Base-by-base conservation (phyloP, 2,797 vertebrate genomes). In the Falco biarmicus region DNA sequence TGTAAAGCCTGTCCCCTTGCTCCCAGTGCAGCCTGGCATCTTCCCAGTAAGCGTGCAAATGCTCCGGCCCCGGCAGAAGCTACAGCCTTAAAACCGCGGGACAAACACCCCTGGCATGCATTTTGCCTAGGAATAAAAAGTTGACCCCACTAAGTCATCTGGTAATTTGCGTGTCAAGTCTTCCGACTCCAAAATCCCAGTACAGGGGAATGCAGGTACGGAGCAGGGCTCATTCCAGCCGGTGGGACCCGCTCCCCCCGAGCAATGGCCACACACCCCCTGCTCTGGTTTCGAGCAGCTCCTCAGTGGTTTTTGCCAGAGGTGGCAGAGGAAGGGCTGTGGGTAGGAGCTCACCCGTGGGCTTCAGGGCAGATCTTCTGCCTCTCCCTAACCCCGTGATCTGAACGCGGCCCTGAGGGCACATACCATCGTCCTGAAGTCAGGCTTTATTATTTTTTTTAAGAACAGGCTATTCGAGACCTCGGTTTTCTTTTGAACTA, bases 381-480 rank as follows among this genome's bases (percentile, higher is more conserved):
- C 89, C 75, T 91, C 94, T 89, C 78, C 88, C 94, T 91, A 85
- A 76, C 26, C 79, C 69, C 1, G 1, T 68, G 93, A 70, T 68
- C 63, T 84, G 94, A 53, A 94, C 48, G 69, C 2, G 0, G 84
- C 66, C 93, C 84, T 6, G 39, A 90, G 89, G 88, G 92, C 88
- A 83, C 92, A 96, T 95, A 91, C 95, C 96, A 90, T 94, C 94
- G 91, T 93, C 73, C 83, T 96, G 94, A 97, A 95, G 91, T 95
- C 93, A 96, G 89, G 47, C 39, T 94, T 75, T 84, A 60, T 89
- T 94, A 57, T 96, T 85, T 65, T 73, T 93, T 51, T 73, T 25
- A 69, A 81, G 71, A 73, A 77, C 22, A 13, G 51, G 26, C 84
- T 93, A 80, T 95, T 85, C 78, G 91, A 96, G 87, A 71, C 31